phyloP scores from a whole-genome alignment of 2,888 invertebrate species.

The Rhingia rostrata region DNA sequence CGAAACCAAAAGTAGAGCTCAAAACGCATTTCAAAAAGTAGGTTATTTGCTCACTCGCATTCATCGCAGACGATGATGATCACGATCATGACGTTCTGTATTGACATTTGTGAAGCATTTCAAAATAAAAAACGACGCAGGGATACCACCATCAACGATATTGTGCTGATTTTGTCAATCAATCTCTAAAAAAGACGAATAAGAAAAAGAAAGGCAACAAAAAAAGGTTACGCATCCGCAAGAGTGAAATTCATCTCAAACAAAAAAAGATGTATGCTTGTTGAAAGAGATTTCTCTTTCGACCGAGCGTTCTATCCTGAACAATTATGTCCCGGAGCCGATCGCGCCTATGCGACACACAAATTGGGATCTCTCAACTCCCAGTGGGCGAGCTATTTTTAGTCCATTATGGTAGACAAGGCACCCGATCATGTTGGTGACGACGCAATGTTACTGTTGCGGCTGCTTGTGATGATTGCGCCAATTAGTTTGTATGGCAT shows the following conservation, averaged over 20 bases:
- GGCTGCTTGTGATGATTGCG: constrained; percentile 57
- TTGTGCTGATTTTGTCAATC: constrained; percentile 58
- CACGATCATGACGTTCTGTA: constrained; percentile 21
- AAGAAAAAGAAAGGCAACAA: constrained; percentile 8
- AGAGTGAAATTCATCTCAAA: constrained; percentile 39
- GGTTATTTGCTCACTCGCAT: constrained; percentile 28
- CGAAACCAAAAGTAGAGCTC: constrained; percentile 10
- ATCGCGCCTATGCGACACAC: constrained; percentile 54
- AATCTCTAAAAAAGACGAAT: constrained; percentile 1
- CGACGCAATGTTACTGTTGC: not conserved
- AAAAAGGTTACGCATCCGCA: constrained; percentile 65
- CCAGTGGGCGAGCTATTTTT: constrained; percentile 60
- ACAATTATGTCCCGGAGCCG: constrained; percentile 47
- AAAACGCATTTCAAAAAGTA: constrained; percentile 10
- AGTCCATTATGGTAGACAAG: constrained; percentile 12
- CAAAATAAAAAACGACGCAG: not conserved
- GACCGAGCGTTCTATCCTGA: constrained; percentile 64
- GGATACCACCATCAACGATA: constrained; percentile 34
- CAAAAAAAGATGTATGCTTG: constrained; percentile 17
- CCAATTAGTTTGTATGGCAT: constrained; percentile 69
- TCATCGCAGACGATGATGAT: not conserved
- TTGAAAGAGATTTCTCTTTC: constrained; percentile 53
- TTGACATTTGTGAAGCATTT: constrained; percentile 10
- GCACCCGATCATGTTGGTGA: not conserved
- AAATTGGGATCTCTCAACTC: constrained; percentile 50